These are phyloP conservation scores for Stictonetta naevosa DNA, from an alignment of 2,113 vertebrate genomes.

Conservation along the genomic window DNA sequence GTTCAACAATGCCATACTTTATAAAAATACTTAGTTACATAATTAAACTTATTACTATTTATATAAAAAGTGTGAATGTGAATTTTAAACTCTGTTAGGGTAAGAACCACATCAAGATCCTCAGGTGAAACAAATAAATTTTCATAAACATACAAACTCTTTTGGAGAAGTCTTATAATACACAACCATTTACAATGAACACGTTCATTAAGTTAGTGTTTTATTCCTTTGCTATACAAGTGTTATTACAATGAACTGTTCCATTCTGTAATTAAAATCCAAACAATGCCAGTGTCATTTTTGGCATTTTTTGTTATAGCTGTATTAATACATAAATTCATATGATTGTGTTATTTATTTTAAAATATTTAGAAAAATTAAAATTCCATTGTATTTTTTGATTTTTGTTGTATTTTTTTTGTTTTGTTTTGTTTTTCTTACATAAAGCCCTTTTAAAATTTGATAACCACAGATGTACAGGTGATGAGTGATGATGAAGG, in stretches of 20 bases:
- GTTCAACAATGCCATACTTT: constrained; percentile 75
- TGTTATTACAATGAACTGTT: constrained; percentile 77
- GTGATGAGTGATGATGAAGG: constrained; percentile 29
- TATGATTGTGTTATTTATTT: constrained; percentile 71
- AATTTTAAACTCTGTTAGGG: constrained; percentile 71
- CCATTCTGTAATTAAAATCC: constrained; percentile 76
- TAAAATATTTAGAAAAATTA: constrained; percentile 82
- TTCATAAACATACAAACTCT: constrained; percentile 79
- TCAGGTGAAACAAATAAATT: constrained; percentile 74
- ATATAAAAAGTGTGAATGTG: constrained; percentile 78
- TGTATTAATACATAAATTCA: constrained; percentile 77
- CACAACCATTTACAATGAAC: constrained; percentile 79
- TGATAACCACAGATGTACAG: constrained; percentile 57
- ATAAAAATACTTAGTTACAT: constrained; percentile 82
- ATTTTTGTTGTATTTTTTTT: not conserved
- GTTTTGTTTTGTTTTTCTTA: constrained; percentile 59
- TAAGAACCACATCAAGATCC: constrained; percentile 74
- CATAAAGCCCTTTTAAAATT: constrained; percentile 86
- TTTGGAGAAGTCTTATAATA: constrained; percentile 78
- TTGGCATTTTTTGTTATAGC: constrained; percentile 68
- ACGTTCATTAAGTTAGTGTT: constrained; percentile 80
- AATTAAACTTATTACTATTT: constrained; percentile 74
- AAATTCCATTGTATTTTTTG: constrained; percentile 53
- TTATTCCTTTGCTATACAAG: constrained; percentile 86
- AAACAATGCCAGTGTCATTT: constrained; percentile 69